Evolutionary conservation across 2,113 vertebrate genomes (phyloP).

Genomic region (Kobus ellipsiprymnus): DNA sequence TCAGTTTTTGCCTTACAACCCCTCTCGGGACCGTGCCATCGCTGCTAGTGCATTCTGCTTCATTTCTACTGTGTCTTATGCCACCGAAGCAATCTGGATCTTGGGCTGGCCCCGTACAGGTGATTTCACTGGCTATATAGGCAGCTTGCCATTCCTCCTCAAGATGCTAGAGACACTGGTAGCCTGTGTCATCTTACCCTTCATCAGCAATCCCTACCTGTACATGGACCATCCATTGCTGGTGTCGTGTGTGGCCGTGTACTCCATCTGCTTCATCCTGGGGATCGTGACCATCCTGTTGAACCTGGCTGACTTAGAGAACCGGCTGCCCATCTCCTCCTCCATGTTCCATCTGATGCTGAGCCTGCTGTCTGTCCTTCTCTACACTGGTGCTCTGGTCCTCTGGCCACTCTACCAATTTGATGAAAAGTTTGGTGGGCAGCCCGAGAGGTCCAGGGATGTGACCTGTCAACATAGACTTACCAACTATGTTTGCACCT

Average conservation of each 20-base stretch:
- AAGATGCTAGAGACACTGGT: slow-evolving; percentile 92
- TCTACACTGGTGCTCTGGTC: slow-evolving; percentile 85
- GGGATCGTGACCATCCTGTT: slow-evolving; percentile 84
- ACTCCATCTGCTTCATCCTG: slow-evolving; percentile 83
- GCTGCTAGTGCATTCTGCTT: slow-evolving; percentile 86
- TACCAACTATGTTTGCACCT: fast-evolving
- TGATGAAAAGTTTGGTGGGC: slow-evolving; percentile 28
- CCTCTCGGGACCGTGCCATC: slow-evolving; percentile 75
- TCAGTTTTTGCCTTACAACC: neutral
- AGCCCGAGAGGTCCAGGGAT: neutral
- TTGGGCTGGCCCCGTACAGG: slow-evolving; percentile 77
- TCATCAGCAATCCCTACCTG: too few relatives aligned
- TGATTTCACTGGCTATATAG: slow-evolving; percentile 90
- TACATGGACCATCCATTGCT: too few relatives aligned
- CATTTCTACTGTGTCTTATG: slow-evolving; percentile 84
- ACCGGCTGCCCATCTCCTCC: slow-evolving; percentile 84
- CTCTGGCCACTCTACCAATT: slow-evolving; percentile 84
- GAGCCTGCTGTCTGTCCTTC: slow-evolving; percentile 83
- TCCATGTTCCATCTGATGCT: slow-evolving; percentile 86
- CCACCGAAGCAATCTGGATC: slow-evolving; percentile 84
- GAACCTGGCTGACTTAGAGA: slow-evolving; percentile 83
- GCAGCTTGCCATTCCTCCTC: slow-evolving; percentile 87
- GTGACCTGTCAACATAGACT: fast-evolving
- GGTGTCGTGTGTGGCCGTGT: too few relatives aligned
- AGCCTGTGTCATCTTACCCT: slow-evolving; percentile 77